Conservation (phyloP, 2,888 invertebrate species). For the Entomobrya proxima region DNA sequence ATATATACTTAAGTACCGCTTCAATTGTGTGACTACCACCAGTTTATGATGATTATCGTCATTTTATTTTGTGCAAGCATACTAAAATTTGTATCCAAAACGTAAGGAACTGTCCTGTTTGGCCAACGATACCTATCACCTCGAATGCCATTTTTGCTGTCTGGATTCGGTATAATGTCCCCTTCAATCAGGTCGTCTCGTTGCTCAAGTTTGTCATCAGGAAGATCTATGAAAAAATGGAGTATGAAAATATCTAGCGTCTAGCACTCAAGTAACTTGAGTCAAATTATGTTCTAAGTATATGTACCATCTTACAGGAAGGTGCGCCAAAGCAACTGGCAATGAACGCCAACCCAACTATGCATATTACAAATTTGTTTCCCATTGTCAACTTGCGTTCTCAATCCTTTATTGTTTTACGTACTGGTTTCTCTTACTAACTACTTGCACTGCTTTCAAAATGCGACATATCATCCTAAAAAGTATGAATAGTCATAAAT, state of each 20-base stretch:
- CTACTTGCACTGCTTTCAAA: no score
- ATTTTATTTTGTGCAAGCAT: slow-evolving; percentile 52
- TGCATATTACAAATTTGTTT: no score
- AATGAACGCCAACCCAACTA: no score
- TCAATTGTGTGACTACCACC: neutral
- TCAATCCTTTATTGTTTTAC: neutral
- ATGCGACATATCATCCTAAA: no score
- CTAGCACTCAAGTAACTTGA: no score
- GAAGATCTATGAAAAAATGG: neutral
- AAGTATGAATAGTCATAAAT: no score
- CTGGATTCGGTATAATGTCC: slow-evolving; percentile 78
- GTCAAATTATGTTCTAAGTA: no score
- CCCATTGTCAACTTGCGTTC: neutral
- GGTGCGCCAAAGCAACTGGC: slow-evolving; percentile 6
- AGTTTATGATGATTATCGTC: neutral
- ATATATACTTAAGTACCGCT: no score
- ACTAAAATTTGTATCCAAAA: slow-evolving; percentile 79
- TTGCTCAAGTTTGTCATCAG: slow-evolving; percentile 78
- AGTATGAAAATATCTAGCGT: neutral
- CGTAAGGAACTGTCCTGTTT: slow-evolving; percentile 78
- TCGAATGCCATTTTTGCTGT: slow-evolving; percentile 78
- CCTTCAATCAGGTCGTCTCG: slow-evolving; percentile 80
- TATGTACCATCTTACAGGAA: neutral
- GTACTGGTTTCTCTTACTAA: no score
- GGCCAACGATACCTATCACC: slow-evolving; percentile 79